Base-by-base conservation (phyloP, 2,888 invertebrate genomes). In the Drosophila helvetica region DNA sequence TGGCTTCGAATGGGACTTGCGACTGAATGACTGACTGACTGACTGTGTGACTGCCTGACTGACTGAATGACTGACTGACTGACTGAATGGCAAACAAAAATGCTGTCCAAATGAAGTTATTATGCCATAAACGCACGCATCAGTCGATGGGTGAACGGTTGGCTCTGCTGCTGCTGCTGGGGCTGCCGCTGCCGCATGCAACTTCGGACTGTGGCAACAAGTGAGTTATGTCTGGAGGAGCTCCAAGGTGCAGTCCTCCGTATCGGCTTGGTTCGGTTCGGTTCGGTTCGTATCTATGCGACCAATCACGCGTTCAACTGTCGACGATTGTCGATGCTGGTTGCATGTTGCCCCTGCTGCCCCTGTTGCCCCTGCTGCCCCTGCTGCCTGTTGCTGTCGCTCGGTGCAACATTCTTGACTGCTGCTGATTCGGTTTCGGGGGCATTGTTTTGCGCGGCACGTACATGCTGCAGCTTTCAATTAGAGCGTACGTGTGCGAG, bases 111-210 rank as follows among this genome's bases (percentile, higher is more conserved):
- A 90, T 90, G 90, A 90, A 90, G 90, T 90, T 90, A 90, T 90
- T 90, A 90, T 90, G 89, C 90, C 90, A 90, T 90, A 90, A 90
- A 87, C 89, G 90, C 89, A 90, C 90, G 89, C 89, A 90, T 88
- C 88, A 88, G 83, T 38, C 38, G 38, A 38, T 38, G 38, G 38
- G 38, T 38, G 38, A 38, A 38, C 38, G 38, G 38, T 38, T 38
- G 38, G 38, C 38, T 38, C 38, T 38, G 61, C 76, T 73, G 69
- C 62, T 69, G 50, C 15, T 45, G 18, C 25, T 25, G 48, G n/a
- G n/a, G 22, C 43, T 22, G 7, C 12, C 25, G 58, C 52, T 57
- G 56, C 53, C 50, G 57, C 50, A 54, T 18, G 66, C 65, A 58
- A 56, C 61, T 38, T 12, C 18, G 15, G 46, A 75, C 62, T 68